These are phyloP conservation scores for Neodiprion virginianus DNA, from an alignment of 1,140 invertebrate genomes.

Conservation along the genomic window DNA sequence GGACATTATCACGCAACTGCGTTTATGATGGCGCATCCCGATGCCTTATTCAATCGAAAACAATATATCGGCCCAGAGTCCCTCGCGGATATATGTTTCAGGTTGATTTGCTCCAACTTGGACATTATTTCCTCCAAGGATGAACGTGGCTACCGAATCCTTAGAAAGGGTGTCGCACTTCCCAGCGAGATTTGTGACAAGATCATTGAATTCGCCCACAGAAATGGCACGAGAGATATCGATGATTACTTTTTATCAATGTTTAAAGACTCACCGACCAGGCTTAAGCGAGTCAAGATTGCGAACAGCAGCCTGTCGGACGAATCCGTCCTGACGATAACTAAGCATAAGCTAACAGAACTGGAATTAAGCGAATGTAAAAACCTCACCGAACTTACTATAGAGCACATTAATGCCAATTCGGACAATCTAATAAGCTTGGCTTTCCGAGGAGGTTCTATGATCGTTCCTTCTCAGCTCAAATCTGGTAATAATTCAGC, in stretches of 20 bases:
- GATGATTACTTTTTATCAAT: constrained; percentile 75
- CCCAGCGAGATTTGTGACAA: constrained; percentile 77
- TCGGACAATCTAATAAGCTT: constrained; percentile 60
- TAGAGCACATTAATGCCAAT: constrained; percentile 67
- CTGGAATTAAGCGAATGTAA: constrained; percentile 78
- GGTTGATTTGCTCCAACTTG: constrained; percentile 70
- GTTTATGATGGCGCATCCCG: constrained; percentile 46
- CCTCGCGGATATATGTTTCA: constrained; percentile 69
- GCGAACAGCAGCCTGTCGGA: constrained; percentile 75
- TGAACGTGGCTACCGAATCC: constrained; percentile 47
- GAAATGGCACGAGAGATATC: constrained; percentile 60
- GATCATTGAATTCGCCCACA: constrained; percentile 69
- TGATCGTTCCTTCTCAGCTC: constrained; percentile 22
- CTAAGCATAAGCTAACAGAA: constrained; percentile 74
- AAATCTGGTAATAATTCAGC: constrained; percentile 4
- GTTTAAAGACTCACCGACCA: constrained; percentile 74
- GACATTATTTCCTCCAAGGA: constrained; percentile 64
- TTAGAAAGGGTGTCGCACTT: constrained; percentile 65
- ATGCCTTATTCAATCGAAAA: constrained; percentile 45
- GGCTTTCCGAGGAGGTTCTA: constrained; percentile 34
- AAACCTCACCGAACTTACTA: constrained; percentile 66
- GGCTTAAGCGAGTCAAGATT: constrained; percentile 74
- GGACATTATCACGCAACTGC: background rate
- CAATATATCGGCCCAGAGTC: constrained; percentile 49
- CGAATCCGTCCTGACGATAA: constrained; percentile 70